phyloP scores from a whole-genome alignment of 2,888 invertebrate genomes.

The Blomia tropicalis region DNA sequence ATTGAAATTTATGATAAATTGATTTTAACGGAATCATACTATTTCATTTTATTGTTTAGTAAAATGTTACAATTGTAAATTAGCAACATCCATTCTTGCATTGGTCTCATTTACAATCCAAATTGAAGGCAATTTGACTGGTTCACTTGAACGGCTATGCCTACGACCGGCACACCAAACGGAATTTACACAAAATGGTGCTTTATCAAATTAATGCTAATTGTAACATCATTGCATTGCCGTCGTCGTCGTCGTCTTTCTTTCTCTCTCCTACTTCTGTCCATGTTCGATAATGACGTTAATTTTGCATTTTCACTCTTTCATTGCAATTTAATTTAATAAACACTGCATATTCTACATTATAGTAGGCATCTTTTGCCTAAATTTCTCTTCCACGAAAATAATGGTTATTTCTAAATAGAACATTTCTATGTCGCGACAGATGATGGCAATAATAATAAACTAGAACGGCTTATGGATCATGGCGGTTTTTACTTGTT shows the following conservation, averaged over 20 bases:
- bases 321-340: conserved; percentile 1
- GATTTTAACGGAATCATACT: too few species aligned
- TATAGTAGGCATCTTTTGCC: too few species aligned
- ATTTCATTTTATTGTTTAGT: too few species aligned
- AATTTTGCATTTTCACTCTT: neutral
- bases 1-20: too few species aligned
- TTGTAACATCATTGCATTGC: conserved; percentile 11
- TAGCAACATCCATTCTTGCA: neutral
- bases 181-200: neutral
- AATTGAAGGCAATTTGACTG: neutral
- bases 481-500: too few species aligned
- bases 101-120: neutral
- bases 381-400: too few species aligned
- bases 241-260: neutral
- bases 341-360: too few species aligned
- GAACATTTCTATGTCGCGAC: too few species aligned
- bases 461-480: too few species aligned
- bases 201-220: neutral
- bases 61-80: too few species aligned
- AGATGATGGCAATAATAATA: neutral
- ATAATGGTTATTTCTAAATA: neutral
- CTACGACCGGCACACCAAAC: neutral
- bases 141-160: neutral
- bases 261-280: neutral
- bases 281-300: too few species aligned